Conservation (phyloP, 2,888 invertebrate species). For the Chrysina gloriosa region DNA sequence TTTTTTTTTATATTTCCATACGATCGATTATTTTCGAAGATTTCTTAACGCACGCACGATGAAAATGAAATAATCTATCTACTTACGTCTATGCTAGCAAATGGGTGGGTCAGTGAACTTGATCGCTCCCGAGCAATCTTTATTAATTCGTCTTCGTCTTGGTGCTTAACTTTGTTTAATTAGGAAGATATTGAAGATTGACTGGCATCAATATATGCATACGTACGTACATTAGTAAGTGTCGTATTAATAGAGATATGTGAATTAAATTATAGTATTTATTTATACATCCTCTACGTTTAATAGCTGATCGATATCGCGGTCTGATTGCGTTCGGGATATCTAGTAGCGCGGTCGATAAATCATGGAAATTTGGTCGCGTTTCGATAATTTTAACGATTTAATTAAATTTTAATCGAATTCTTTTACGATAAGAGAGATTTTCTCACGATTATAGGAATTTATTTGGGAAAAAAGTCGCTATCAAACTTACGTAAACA, state of each 20-base stretch:
- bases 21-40: no score
- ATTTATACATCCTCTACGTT: constrained; percentile 1
- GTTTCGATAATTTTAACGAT: no score
- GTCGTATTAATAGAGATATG: constrained; percentile 17
- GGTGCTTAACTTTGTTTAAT: constrained; percentile 30
- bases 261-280: constrained; percentile 6
- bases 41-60: neutral
- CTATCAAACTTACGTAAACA: no score
- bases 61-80: neutral
- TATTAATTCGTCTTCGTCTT: constrained; percentile 1
- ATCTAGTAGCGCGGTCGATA: no score
- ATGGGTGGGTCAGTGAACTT: constrained; percentile 25
- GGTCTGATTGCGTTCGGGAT: no score
- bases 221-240: neutral
- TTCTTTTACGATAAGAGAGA: no score
- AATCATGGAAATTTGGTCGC: no score
- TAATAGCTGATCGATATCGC: neutral
- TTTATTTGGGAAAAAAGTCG: no score
- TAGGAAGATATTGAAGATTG: constrained; percentile 21
- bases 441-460: no score
- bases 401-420: no score
- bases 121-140: constrained; percentile 5
- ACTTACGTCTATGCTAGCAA: no score
- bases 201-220: constrained; percentile 16
- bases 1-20: no score